Conservation (phyloP, 2,888 invertebrate genomes). For the Gymnosoma rotundatum region DNA sequence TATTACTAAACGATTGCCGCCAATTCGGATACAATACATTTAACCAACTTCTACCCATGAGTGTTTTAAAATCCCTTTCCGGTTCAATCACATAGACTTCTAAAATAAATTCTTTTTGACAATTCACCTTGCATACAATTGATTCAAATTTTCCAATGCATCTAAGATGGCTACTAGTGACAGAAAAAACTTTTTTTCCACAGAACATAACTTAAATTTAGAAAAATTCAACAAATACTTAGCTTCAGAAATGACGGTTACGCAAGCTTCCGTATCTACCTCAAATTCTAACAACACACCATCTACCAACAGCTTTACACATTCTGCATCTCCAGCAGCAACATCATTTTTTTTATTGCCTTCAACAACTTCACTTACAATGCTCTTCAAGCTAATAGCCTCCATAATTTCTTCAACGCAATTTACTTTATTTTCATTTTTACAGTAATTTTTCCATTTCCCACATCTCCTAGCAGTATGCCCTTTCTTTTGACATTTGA, state of each 20-base stretch:
- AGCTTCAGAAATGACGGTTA: conserved; percentile 49
- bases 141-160: conserved; percentile 43
- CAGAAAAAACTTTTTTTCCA: conserved; percentile 34
- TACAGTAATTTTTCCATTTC: background rate
- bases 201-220: conserved; percentile 20
- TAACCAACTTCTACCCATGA: conserved; percentile 55
- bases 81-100: conserved; percentile 50
- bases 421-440: background rate
- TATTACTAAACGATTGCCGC: conserved; percentile 22
- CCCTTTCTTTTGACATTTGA: conserved; percentile 39
- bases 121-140: conserved; percentile 26
- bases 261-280: conserved; percentile 53
- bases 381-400: background rate
- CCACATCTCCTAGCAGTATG: conserved; percentile 14
- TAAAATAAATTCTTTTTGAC: conserved; percentile 10
- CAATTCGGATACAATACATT: conserved; percentile 50
- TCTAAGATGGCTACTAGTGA: conserved; percentile 45
- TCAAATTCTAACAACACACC: conserved; percentile 52
- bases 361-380: background rate
- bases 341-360: conserved; percentile 3
- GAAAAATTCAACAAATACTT: conserved; percentile 50
- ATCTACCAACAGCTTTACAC: conserved; percentile 26
- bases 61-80: conserved; percentile 40
- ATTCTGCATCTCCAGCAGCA: conserved; percentile 1
- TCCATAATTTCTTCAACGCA: conserved; percentile 1